Percentiles rank a stretch among this genome's conserved stretches.
These are phyloP conservation scores for Saxidomus purpurata DNA, from an alignment of 1,140 invertebrate species.

Conservation along the genomic window DNA sequence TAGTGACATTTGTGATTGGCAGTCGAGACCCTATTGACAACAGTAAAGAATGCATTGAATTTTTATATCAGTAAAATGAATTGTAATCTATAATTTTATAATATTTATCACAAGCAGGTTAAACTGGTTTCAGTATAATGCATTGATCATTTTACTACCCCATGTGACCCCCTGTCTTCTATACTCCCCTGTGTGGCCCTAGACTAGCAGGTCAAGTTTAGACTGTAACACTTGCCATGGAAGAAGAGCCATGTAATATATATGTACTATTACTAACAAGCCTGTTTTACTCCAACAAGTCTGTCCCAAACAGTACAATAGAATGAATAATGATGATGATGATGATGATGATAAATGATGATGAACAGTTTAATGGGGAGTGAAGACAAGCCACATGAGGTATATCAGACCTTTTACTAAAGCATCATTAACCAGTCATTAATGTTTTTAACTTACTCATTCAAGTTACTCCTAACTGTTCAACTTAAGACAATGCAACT, in stretches of 20 bases:
- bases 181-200: not conserved
- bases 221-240: not conserved
- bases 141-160: constrained; percentile 36
- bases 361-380: not conserved
- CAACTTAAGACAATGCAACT: too few species aligned
- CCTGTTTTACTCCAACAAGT: not conserved
- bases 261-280: constrained; percentile 25
- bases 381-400: not conserved
- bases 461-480: too few species aligned
- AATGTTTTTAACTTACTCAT: too few species aligned
- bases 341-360: constrained; percentile 11
- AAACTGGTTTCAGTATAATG: constrained; percentile 54
- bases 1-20: too few species aligned
- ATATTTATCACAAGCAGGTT: too few species aligned
- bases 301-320: constrained; percentile 38
- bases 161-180: not conserved
- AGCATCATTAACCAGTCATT: constrained; percentile 61
- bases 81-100: too few species aligned
- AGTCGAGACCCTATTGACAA: too few species aligned
- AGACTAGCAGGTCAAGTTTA: not conserved
- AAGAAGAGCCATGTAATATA: not conserved
- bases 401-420: constrained; percentile 65
- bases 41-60: too few species aligned
- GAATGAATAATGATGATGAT: not conserved
- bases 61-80: too few species aligned